These are phyloP conservation scores for Patiria miniata DNA, from an alignment of 35 echinoderm and acorn worm species.

Conservation along the genomic window DNA sequence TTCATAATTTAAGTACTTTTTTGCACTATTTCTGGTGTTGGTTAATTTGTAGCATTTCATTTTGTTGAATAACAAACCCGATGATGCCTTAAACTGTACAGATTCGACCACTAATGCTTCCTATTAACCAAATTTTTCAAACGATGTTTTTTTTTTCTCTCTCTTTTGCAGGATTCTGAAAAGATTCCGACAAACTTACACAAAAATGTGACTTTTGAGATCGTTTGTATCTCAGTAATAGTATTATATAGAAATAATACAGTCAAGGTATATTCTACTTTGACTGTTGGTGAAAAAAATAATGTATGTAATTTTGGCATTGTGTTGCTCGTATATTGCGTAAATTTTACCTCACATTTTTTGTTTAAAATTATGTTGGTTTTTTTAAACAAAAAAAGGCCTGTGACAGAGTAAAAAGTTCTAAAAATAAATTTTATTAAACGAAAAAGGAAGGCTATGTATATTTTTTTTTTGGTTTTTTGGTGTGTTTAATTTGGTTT, in stretches of 20 bases:
- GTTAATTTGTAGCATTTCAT: background rate
- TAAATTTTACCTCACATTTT: constrained; percentile 14
- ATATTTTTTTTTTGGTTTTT: no score
- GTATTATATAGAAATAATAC: background rate
- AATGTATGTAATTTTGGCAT: background rate
- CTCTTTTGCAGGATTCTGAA: no score
- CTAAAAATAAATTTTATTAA: background rate
- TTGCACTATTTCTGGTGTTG: background rate
- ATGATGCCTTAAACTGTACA: constrained; percentile 22
- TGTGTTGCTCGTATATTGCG: background rate
- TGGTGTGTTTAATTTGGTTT: no score
- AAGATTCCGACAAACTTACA: no score
- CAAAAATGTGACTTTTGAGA: no score
- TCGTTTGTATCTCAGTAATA: background rate
- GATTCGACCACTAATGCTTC: constrained; percentile 13
- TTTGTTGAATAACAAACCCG: background rate
- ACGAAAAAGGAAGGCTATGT: background rate
- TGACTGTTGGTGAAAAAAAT: background rate
- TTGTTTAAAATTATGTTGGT: constrained; percentile 12
- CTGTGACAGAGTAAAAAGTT: constrained; percentile 28
- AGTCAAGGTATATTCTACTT: background rate
- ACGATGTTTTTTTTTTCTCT: background rate
- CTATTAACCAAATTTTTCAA: background rate
- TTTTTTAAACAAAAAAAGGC: background rate
- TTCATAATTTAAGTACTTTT: background rate